A percentile compares a stretch with the other conserved stretches of the same genome.
Evolutionary conservation across 2,888 invertebrate species (phyloP).

Genomic region (Brachyptera risi): DNA sequence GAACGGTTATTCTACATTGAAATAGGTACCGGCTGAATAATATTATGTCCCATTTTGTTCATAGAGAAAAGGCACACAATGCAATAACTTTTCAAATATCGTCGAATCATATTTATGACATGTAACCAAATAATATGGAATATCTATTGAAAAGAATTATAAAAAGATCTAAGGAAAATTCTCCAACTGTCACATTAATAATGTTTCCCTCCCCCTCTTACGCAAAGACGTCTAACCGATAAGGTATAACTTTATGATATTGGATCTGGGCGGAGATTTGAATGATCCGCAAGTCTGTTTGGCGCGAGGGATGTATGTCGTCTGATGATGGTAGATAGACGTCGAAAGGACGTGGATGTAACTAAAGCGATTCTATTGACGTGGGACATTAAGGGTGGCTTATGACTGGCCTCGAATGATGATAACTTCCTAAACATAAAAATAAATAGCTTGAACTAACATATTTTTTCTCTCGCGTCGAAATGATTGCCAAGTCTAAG

Average conservation of each 20-base stretch:
- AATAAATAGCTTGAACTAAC: conserved; percentile 34
- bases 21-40: no score
- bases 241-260: background rate
- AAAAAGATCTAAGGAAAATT: background rate
- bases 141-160: background rate
- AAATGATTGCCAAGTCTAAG: conserved; percentile 29
- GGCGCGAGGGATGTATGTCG: background rate
- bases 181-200: conserved; percentile 9
- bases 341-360: background rate
- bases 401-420: conserved; percentile 24
- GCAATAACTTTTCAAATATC: no score
- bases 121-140: no score
- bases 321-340: background rate
- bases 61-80: no score
- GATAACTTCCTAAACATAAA: conserved; percentile 34
- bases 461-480: conserved; percentile 32
- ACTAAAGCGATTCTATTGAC: conserved; percentile 15
- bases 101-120: no score
- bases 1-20: background rate
- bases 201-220: background rate
- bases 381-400: conserved; percentile 7
- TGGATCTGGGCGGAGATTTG: background rate
- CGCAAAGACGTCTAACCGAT: background rate
- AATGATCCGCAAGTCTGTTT: background rate
- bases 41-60: no score